Base-by-base conservation (phyloP, 2,113 vertebrate genomes). In the Labeo rohita region DNA sequence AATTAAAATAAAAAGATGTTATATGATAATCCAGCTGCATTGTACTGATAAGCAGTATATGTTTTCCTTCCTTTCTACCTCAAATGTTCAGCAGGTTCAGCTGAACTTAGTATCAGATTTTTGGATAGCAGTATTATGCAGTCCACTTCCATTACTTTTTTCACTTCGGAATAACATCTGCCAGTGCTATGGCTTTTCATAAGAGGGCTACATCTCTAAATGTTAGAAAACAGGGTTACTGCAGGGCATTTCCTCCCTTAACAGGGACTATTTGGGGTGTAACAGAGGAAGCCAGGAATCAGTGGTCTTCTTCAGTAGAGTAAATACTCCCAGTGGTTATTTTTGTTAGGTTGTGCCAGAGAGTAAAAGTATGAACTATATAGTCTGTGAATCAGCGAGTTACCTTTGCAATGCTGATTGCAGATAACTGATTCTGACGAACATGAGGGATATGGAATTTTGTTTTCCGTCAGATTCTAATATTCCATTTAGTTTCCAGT, bases 291-390 rank as follows among this genome's bases (percentile, higher is more conserved):
- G 87, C 76, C 87, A 80, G 85, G 84, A 81, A 90, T 89, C 87
- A 88, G 72, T 87, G 80, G 80, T 84, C 84, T 86, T 89, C 74
- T 87, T 84, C 73, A 73, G 89, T 28, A 83, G 76, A 86, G 80
- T 88, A 92, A 91, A 92, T 86, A 89, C 52, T 86, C 49, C 3
- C 56, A 63, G 74, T 85, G 86, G 84, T 87, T 87, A 79, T 87
- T 92, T 88, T 92, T 90, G 75, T 89, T 92, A 88, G 78, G 90
- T 72, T 79, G 36, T 18, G 81, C 34, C 49, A 75, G 68, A 49
- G 87, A 84, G 75, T 68, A 80, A 87, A 85, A 76, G 49, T 11
- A 87, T 80, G 34, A 75, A 10, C 6, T 59, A 85, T 87, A 68
- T n/a, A 72, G 9, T 21, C 18, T n/a, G 43, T 85, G 63, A 79